These are phyloP conservation scores for Shargacucullia verbasci DNA, from an alignment of 2,888 invertebrate genomes.

Conservation along the genomic window DNA sequence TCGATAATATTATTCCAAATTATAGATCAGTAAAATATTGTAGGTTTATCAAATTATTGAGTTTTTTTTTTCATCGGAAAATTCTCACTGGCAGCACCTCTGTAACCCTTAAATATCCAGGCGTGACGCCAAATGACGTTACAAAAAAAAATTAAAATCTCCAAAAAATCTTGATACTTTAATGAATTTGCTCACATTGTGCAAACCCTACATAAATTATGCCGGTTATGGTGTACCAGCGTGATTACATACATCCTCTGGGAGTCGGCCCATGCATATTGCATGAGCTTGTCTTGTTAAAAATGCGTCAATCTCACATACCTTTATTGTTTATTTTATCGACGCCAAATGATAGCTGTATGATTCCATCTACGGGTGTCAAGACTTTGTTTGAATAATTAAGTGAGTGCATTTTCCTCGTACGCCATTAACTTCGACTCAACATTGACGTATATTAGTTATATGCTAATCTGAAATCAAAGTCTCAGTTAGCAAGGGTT, in stretches of 20 bases:
- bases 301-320: conserved; percentile 79
- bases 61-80: too few relatives aligned
- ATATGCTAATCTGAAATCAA: too few relatives aligned
- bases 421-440: neutral
- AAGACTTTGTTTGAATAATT: conserved; percentile 52
- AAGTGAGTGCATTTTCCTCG: conserved; percentile 45
- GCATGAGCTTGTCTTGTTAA: conserved; percentile 83
- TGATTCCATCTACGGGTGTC: conserved; percentile 49
- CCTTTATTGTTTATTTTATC: conserved; percentile 79
- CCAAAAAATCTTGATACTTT: too few relatives aligned
- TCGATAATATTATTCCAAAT: too few relatives aligned
- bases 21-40: too few relatives aligned
- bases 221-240: conserved; percentile 64
- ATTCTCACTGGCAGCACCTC: too few relatives aligned
- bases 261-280: conserved; percentile 75
- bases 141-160: too few relatives aligned
- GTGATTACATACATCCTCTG: conserved; percentile 82
- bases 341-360: conserved; percentile 64
- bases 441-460: neutral
- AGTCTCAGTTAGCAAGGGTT: too few relatives aligned
- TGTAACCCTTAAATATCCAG: too few relatives aligned
- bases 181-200: conserved; percentile 5
- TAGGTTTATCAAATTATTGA: too few relatives aligned
- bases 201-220: conserved; percentile 69
- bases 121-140: too few relatives aligned